phyloP scores from a whole-genome alignment of 37 sponge, comb jelly and placozoan species.

The Theonella swinhoei region DNA sequence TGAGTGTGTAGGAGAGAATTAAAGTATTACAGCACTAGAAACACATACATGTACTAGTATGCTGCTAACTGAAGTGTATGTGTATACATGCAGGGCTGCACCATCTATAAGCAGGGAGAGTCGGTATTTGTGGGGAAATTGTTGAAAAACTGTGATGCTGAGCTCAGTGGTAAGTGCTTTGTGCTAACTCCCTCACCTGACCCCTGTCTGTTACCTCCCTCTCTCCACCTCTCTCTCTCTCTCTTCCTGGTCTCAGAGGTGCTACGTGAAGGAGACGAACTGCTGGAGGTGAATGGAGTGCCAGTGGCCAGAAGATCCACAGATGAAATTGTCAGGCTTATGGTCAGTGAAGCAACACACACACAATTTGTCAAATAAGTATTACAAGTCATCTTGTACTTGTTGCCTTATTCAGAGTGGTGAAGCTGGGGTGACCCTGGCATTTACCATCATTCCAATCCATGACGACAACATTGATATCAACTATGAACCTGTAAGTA shows the following conservation, averaged over 20 bases:
- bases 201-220: background rate
- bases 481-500: constrained; percentile 53
- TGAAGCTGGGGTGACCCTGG: constrained; percentile 41
- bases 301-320: constrained; percentile 59
- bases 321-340: constrained; percentile 59
- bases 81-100: constrained; percentile 51
- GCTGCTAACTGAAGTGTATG: too few relatives aligned
- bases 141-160: constrained; percentile 71
- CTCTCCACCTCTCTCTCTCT: background rate
- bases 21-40: too few relatives aligned
- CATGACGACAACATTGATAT: constrained; percentile 67
- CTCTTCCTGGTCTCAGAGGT: constrained; percentile 30
- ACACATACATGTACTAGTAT: too few relatives aligned
- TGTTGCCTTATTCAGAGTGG: background rate
- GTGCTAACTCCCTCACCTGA: background rate
- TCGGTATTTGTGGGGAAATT: constrained; percentile 66
- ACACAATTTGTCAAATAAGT: background rate
- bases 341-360: constrained; percentile 70
- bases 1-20: too few relatives aligned
- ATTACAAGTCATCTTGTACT: background rate
- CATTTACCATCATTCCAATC: constrained; percentile 74
- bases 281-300: constrained; percentile 81
- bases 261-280: constrained; percentile 80
- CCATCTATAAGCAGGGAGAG: constrained; percentile 75
- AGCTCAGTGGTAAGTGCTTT: constrained; percentile 62